phyloP scores from a whole-genome alignment of 2,113 vertebrate genomes.

The Anolis sagrei region DNA sequence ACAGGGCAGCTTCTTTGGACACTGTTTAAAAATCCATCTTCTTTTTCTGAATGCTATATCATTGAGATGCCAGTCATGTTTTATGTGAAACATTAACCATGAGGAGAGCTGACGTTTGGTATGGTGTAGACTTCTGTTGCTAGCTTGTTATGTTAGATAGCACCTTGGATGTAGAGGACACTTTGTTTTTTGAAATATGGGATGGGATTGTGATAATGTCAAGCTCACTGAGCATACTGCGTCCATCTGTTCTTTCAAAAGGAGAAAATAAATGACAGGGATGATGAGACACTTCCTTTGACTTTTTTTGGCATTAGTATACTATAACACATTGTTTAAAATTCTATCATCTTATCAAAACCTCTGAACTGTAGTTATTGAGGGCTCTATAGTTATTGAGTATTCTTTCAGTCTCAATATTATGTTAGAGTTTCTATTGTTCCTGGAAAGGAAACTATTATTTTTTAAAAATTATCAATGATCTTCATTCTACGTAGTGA shows the following conservation, averaged over 20 bases:
- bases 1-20: neutral
- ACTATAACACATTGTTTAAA: neutral
- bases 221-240: neutral
- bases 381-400: neutral
- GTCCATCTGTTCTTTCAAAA: neutral
- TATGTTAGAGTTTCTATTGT: neutral
- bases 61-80: neutral
- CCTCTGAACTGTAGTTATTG: neutral
- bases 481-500: neutral
- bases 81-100: constrained; percentile 8
- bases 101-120: neutral
- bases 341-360: neutral
- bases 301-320: neutral
- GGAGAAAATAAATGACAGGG: neutral
- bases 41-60: neutral
- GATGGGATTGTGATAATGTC: neutral
- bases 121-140: neutral
- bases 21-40: neutral
- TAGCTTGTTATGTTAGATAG: constrained; percentile 2
- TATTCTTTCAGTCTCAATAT: neutral
- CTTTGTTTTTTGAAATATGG: constrained; percentile 17
- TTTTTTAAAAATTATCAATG: neutral
- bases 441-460: neutral
- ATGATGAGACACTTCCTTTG: neutral
- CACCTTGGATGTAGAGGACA: neutral